phyloP scores from a whole-genome alignment of 53 echinoderm and acorn worm genomes.

The Arbacia lixula region DNA sequence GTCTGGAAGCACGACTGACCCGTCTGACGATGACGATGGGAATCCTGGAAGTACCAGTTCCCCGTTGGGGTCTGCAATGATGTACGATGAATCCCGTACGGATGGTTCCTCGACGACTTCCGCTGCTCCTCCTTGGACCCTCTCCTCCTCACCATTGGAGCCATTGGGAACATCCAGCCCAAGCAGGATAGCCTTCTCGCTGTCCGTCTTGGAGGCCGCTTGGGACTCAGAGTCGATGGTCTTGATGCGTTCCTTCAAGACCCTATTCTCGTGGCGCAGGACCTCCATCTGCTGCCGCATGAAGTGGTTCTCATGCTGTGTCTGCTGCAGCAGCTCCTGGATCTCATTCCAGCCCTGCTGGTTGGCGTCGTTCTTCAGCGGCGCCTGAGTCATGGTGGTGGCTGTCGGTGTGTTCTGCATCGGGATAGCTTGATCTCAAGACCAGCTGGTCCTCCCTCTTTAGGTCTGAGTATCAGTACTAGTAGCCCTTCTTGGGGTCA shows the following conservation, averaged over 20 bases:
- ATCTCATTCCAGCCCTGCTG: conserved; percentile 95
- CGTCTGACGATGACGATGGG: conserved; percentile 95
- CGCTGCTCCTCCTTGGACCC: conserved; percentile 53
- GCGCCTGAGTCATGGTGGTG: conserved; percentile 31
- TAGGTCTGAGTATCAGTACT: no score
- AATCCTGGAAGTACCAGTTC: conserved; percentile 85
- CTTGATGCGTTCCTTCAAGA: conserved; percentile 83
- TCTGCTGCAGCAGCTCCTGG: conserved; percentile 94
- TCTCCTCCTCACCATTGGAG: conserved; percentile 42
- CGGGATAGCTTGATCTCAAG: background rate
- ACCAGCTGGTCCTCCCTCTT: background rate
- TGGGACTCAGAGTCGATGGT: conserved; percentile 75
- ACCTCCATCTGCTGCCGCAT: conserved; percentile 91
- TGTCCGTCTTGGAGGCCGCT: conserved; percentile 82
- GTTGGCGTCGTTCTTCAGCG: conserved; percentile 57
- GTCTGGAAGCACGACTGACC: conserved; percentile 77
- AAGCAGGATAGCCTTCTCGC: conserved; percentile 89
- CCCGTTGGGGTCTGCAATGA: conserved; percentile 81
- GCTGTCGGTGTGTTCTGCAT: conserved; percentile 19
- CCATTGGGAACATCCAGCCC: conserved; percentile 62
- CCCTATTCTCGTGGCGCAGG: conserved; percentile 86
- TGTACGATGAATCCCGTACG: conserved; percentile 67
- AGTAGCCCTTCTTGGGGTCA: no score
- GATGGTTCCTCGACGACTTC: conserved; percentile 62
- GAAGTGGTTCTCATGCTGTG: conserved; percentile 96